Evolutionary conservation across 2,797 vertebrate genomes (phyloP).

Genomic region (Heliangelus exortis): DNA sequence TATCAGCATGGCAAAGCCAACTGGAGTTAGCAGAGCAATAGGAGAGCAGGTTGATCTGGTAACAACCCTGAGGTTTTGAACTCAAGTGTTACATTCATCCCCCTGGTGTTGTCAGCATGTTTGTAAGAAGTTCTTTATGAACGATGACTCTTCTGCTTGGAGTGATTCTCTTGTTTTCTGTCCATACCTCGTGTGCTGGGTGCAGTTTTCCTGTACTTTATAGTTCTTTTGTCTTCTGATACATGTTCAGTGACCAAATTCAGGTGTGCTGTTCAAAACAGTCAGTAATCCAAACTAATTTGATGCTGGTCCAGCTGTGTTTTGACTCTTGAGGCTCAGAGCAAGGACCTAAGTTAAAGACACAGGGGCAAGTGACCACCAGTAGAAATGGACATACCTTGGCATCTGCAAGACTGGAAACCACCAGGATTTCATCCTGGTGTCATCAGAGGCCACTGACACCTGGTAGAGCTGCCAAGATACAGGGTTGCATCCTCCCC

Average conservation of each 20-base stretch:
- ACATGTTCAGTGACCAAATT: neutral
- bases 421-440: accelerated
- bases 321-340: neutral
- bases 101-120: neutral
- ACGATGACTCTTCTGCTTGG: accelerated
- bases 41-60: neutral
- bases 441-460: neutral
- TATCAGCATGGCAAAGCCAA: neutral
- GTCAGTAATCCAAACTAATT: neutral
- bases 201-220: neutral
- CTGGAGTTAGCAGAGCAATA: neutral
- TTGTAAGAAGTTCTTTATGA: neutral
- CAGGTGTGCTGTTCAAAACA: neutral
- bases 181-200: accelerated
- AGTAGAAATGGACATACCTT: neutral
- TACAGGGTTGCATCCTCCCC: neutral
- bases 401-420: neutral
- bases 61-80: neutral
- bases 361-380: neutral
- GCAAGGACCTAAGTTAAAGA: neutral
- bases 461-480: neutral
- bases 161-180: neutral
- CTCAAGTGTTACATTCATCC: neutral
- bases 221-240: neutral
- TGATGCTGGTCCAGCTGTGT: neutral